Conservation (phyloP, 2,888 invertebrate genomes). For the Agonopterix heracliana region DNA sequence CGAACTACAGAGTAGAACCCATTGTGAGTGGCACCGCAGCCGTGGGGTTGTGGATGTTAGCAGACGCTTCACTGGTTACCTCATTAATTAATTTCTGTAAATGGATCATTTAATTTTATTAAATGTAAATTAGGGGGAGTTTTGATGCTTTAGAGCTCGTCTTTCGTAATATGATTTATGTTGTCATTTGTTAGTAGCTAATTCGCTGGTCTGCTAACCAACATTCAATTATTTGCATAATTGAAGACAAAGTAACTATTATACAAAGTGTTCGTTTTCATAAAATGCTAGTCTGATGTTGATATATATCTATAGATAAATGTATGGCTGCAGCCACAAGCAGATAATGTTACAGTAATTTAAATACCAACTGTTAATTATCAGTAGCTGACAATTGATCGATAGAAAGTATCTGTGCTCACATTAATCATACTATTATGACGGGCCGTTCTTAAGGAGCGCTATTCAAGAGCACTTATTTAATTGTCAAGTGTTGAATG, state of each 20-base stretch:
- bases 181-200: conserved; percentile 5
- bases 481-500: conserved; percentile 72
- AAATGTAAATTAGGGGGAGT: conserved; percentile 72
- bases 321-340: not conserved
- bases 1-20: conserved; percentile 16
- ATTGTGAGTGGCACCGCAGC: conserved; percentile 31
- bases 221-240: conserved; percentile 10
- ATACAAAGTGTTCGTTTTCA: not conserved
- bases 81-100: conserved; percentile 74
- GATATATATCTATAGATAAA: too few relatives aligned
- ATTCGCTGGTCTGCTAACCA: not conserved
- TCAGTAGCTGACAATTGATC: conserved; percentile 68
- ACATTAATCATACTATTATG: conserved; percentile 68
- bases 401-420: conserved; percentile 55
- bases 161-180: conserved; percentile 39
- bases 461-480: conserved; percentile 67
- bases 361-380: conserved; percentile 57
- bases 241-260: not conserved
- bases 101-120: conserved; percentile 76
- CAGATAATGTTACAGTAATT: conserved; percentile 25
- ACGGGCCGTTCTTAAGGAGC: conserved; percentile 55
- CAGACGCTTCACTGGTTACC: conserved; percentile 66
- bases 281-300: not conserved
- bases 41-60: conserved; percentile 44
- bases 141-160: conserved; percentile 37